Evolutionary conservation across 1,140 invertebrate genomes (phyloP), one percentile per base, ranked within the genome.

Genomic region (Tyrophagus putrescentiae): DNA sequence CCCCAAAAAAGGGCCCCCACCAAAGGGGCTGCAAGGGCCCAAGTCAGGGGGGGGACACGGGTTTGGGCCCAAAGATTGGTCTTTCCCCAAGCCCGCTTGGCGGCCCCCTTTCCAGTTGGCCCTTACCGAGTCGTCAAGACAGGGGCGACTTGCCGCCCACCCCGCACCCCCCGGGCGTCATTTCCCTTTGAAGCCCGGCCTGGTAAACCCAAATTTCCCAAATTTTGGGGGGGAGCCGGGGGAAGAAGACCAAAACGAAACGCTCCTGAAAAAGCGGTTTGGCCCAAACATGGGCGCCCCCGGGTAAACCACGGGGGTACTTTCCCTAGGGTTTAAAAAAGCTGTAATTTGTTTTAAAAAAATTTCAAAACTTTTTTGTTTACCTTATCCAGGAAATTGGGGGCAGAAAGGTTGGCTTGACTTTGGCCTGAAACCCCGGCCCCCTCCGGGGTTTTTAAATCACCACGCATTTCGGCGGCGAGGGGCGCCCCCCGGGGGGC

Each of bases 201-300:
- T 80, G 78, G 69, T 90, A 83, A 3, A 98, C 78, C 60, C 95
- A 84, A 95, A 84, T 74, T 82, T 84, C 0, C 71, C 79, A 25
- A 79, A 84, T 50, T 70, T 71, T 0, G 84, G 81, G 32, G 86
- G 88, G 0, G 32, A 86, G 88, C 0, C 95, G 95, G 1, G 95
- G 98, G 70, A 89, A 99, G 75, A 98, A 93, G 64, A 99, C 97
- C 69, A 95, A 90, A 75, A 98, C 95, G 71, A 94, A 98, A 68
- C 79, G 80, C 69, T 94, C 78, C 64, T 89, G 84, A 5, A 98
- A 74, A 7, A 98, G 69, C 66, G 84, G 82, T 2, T 82, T 82
- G 0, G 89, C 93, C 75, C 92, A 89, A 29, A 93, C 89, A 29
- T 78, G 68, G 1, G 88, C 73, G 33, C 86, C 92, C 57, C 91